phyloP scores from a whole-genome alignment of 1,140 invertebrate genomes.

The Ylistrum balloti region DNA sequence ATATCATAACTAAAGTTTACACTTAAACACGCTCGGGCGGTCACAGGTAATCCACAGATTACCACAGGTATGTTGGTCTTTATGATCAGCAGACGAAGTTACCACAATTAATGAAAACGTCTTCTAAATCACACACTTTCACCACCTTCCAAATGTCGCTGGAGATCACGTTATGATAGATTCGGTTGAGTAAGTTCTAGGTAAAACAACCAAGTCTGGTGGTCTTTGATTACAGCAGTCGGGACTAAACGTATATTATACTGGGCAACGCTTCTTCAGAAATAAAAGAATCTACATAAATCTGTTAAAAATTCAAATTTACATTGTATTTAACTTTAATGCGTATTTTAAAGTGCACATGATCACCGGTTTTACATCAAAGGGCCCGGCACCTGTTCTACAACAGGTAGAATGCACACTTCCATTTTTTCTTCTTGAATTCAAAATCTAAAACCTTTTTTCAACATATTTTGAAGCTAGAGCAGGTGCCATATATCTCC shows the following conservation, averaged over 20 bases:
- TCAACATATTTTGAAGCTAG: not conserved
- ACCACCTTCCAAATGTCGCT: slow-evolving; percentile 23
- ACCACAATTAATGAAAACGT: slow-evolving; percentile 5
- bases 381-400: not conserved
- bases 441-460: not conserved
- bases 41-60: not conserved
- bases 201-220: not conserved
- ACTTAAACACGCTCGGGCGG: not conserved
- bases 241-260: not conserved
- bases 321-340: not conserved
- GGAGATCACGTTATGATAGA: not conserved
- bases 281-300: not conserved
- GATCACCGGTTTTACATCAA: not conserved
- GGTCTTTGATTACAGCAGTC: not conserved
- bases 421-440: not conserved
- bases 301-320: not conserved
- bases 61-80: slow-evolving; percentile 23
- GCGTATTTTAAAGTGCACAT: not conserved
- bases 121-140: not conserved
- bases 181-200: not conserved
- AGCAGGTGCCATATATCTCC: not conserved
- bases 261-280: not conserved
- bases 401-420: not conserved
- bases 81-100: not conserved
- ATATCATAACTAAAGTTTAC: not conserved